Evolutionary conservation across 2,797 vertebrate genomes (phyloP).

Genomic region (Semaprochilodus insignis): DNA sequence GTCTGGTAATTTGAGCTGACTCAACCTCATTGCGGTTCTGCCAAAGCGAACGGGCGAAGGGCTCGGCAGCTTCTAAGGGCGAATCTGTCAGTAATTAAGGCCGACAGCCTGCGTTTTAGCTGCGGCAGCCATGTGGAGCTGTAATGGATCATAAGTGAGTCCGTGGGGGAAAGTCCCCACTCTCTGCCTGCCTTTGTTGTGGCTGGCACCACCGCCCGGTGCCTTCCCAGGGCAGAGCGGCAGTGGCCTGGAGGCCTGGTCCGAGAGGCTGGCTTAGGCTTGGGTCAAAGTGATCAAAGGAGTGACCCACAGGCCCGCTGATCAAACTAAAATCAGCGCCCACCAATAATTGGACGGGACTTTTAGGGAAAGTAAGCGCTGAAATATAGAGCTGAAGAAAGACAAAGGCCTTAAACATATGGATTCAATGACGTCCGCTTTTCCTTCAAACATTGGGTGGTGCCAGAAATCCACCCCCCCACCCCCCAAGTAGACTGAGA

Average conservation of each 20-base stretch:
- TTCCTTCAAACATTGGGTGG: slow-evolving; percentile 35
- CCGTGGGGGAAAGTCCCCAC: slow-evolving; percentile 40
- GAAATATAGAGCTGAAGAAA: neutral
- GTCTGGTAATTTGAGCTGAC: slow-evolving; percentile 57
- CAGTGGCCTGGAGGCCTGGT: neutral
- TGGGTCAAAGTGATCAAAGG: neutral
- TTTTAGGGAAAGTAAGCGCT: neutral
- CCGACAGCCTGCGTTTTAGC: slow-evolving; percentile 44
- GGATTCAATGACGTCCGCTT: neutral
- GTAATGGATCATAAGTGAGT: slow-evolving; percentile 56
- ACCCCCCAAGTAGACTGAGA: neutral
- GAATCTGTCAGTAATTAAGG: slow-evolving; percentile 58
- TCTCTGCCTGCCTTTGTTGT: slow-evolving; percentile 57
- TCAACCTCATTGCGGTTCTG: slow-evolving; percentile 44
- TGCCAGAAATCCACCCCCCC: slow-evolving; percentile 10
- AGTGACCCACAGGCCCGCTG: neutral
- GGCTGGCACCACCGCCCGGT: slow-evolving; percentile 24
- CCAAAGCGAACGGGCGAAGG: slow-evolving; percentile 23
- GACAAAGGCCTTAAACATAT: neutral
- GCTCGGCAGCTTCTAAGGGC: slow-evolving; percentile 38
- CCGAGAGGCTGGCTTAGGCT: neutral
- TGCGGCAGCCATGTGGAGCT: slow-evolving; percentile 41
- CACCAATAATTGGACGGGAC: slow-evolving; percentile 9
- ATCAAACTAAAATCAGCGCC: slow-evolving; percentile 38
- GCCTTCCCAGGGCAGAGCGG: slow-evolving; percentile 28